Conservation (phyloP, 2,888 invertebrate species). For the Germaria angustata region DNA sequence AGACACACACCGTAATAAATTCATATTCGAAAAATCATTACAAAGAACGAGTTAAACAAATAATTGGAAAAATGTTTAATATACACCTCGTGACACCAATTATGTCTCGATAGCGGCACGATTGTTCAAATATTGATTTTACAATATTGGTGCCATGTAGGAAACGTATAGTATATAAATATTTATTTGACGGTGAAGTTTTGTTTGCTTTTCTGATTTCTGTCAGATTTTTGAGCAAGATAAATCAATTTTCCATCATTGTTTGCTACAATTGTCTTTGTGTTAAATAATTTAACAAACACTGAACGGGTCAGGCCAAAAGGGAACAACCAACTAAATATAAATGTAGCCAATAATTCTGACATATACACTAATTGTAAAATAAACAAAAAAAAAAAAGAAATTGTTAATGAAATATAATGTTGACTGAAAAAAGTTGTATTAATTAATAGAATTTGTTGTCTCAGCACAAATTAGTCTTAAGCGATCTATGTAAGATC, state of each 20-base stretch:
- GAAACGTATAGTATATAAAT: conserved; percentile 1
- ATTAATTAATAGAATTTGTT: background rate
- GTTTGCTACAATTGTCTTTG: conserved; percentile 42
- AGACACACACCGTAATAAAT: background rate
- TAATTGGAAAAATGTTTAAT: conserved; percentile 19
- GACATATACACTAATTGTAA: conserved; percentile 55
- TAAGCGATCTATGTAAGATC: background rate
- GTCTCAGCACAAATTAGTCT: background rate
- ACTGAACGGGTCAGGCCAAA: conserved; percentile 12
- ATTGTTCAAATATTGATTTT: conserved; percentile 45
- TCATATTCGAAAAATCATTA: background rate
- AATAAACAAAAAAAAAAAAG: conserved; percentile 47
- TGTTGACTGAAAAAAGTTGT: background rate
- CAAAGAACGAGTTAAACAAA: background rate
- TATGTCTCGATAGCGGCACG: conserved; percentile 22
- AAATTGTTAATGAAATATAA: background rate
- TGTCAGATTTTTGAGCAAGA: conserved; percentile 45
- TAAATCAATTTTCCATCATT: conserved; percentile 57
- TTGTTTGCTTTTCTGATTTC: conserved; percentile 24
- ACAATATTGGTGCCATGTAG: background rate
- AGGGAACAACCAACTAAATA: background rate
- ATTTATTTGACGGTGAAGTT: conserved; percentile 49
- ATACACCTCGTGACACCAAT: conserved; percentile 63
- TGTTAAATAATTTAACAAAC: conserved; percentile 35
- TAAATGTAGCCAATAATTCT: conserved; percentile 56